Conservation (phyloP, 2,888 invertebrate genomes). For the Branchellion lobata region DNA sequence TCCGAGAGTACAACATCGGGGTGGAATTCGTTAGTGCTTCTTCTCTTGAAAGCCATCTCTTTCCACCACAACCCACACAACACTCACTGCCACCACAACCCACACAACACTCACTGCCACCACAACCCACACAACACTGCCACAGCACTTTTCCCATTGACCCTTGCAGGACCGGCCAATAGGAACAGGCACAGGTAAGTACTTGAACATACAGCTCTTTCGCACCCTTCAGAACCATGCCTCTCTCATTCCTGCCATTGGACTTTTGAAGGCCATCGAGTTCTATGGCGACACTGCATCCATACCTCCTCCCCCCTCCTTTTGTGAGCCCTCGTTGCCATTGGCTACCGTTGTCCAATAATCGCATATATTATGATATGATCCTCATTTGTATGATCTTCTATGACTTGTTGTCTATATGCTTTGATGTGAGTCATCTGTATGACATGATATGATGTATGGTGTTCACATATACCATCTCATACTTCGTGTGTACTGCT, state of each 20-base stretch:
- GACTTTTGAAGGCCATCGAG: constrained; percentile 64
- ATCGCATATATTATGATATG: no score
- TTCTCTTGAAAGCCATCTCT: background rate
- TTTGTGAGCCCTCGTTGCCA: background rate
- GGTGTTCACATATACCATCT: no score
- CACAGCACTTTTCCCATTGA: background rate
- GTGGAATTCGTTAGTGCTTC: constrained; percentile 66
- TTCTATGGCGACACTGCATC: constrained; percentile 51
- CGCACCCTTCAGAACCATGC: constrained; percentile 63
- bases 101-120: no score
- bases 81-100: no score
- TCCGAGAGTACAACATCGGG: constrained; percentile 65
- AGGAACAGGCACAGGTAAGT: constrained; percentile 66
- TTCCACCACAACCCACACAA: no score
- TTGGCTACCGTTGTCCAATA: no score
- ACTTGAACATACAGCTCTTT: constrained; percentile 64
- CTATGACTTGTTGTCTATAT: no score
- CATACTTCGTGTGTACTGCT: no score
- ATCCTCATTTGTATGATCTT: no score
- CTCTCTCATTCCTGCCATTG: constrained; percentile 64
- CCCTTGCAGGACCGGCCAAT: constrained; percentile 64
- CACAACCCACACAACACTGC: no score
- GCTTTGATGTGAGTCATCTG: no score
- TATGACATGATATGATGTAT: no score
- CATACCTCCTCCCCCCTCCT: background rate